phyloP scores from a whole-genome alignment of 2,797 vertebrate species.

The Schizothorax lantsangensis region DNA sequence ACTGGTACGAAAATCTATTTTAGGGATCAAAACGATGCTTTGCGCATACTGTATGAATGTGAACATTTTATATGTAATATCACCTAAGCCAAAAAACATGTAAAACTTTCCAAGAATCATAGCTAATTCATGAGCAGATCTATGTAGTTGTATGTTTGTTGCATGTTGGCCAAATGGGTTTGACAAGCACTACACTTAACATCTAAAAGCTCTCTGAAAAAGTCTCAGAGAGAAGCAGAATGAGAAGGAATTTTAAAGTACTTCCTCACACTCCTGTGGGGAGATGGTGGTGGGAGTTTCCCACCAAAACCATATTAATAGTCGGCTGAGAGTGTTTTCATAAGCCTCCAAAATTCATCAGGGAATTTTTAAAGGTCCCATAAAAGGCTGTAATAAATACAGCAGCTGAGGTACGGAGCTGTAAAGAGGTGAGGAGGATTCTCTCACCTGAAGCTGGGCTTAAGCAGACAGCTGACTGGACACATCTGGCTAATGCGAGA shows the following conservation, averaged over 20 bases:
- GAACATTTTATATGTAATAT: not conserved
- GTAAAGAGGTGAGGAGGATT: constrained; percentile 64
- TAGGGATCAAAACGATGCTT: not conserved
- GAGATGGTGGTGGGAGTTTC: constrained; percentile 62
- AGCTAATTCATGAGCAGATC: constrained; percentile 3
- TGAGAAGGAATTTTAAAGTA: constrained; percentile 33
- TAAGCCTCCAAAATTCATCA: constrained; percentile 77
- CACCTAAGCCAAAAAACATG: not conserved
- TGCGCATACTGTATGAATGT: not conserved
- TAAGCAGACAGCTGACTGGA: constrained; percentile 36
- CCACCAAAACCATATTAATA: constrained; percentile 67
- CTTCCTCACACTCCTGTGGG: constrained; percentile 44
- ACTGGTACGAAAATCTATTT: constrained; percentile 16
- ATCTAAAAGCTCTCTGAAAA: constrained; percentile 33
- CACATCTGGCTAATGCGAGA: constrained; percentile 22
- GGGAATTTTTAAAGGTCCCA: constrained; percentile 70
- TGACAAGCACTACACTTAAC: constrained; percentile 5
- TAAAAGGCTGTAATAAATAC: constrained; percentile 76
- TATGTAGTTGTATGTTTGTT: not conserved
- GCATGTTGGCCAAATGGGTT: constrained; percentile 18
- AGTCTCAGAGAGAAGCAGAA: constrained; percentile 14
- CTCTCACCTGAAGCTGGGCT: constrained; percentile 21
- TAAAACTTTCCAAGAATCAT: constrained; percentile 1
- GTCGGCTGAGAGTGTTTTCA: constrained; percentile 76
- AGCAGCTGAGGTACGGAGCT: constrained; percentile 67